Evolutionary conservation across 2,113 vertebrate genomes (phyloP), one percentile per base, ranked within the genome.

Genomic region (Corythaixoides concolor): DNA sequence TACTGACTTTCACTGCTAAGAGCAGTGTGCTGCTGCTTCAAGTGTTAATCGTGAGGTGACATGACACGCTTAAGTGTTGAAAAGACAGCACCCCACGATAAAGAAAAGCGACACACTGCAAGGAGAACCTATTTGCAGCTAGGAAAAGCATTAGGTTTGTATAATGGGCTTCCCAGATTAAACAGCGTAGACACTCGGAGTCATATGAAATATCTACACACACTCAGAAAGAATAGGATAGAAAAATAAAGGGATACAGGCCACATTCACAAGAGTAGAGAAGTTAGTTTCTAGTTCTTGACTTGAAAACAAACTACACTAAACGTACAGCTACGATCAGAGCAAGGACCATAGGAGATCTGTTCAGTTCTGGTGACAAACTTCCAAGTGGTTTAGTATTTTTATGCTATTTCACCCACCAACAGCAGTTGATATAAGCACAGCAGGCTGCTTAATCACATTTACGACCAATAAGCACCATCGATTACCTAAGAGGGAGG

Each of bases 81-180:
- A 95, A 97, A 76, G 78, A 77, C 68, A 89, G 58, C 39, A 26
- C 55, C 59, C 73, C 56, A 12, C 12, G 23, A 56, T 79, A 83
- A 96, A 85, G 62, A 23, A 76, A 95, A 95, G 64, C 67, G 96
- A 94, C 95, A 77, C 32, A 62, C 35, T 75, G 77, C 45, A 63
- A 58, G 72, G 41, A 88, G 80, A 88, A 63, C n/a, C 21, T 79
- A 7, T 52, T 79, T 89, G 87, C 58, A 78, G 72, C 41, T 80
- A 91, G 72, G 64, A 63, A 93, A 84, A 91, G 85, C 85, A 90
- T 96, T 88, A 93, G 37, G 10, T 87, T 87, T 87, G 52, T 43
- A 33, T 74, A 93, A 88, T 41, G n/a, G 20, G 26, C 73, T 96
- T 95, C 74, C 90, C 96, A 97, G 95, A 87, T 58, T 78, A 91